Percentiles rank a stretch among this genome's conserved stretches.
Conservation (phyloP, 2,797 vertebrate genomes). For the Muscicapa comitata region DNA sequence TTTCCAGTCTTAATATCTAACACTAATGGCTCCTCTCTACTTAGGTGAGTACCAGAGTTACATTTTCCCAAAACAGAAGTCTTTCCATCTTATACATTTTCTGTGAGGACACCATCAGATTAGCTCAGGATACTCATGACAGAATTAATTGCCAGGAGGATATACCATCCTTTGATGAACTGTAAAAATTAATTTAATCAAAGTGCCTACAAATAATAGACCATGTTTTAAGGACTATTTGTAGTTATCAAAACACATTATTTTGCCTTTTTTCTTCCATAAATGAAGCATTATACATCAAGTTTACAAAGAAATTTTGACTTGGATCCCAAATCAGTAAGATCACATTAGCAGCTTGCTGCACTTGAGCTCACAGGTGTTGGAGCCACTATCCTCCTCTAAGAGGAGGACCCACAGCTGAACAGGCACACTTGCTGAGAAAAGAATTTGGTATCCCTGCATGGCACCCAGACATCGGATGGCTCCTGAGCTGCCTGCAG, state of each 20-base stretch:
- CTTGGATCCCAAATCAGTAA: not conserved
- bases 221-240: not conserved
- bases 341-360: not conserved
- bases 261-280: not conserved
- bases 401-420: not conserved
- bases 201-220: not conserved
- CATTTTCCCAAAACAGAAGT: not conserved
- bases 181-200: not conserved
- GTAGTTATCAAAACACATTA: not conserved
- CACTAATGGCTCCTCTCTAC: not conserved
- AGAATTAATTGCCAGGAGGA: not conserved
- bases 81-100: not conserved
- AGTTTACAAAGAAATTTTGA: not conserved
- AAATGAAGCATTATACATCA: not conserved
- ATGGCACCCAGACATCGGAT: accelerated
- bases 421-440: not conserved
- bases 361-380: not conserved
- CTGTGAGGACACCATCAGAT: not conserved
- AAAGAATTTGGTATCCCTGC: not conserved
- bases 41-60: not conserved
- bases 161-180: not conserved
- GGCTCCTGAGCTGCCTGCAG: not conserved
- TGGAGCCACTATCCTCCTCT: not conserved
- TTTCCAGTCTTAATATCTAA: not conserved
- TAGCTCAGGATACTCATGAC: not conserved